These are phyloP conservation scores for Mellilla xanthometata DNA, from an alignment of 2,888 invertebrate species.

Conservation along the genomic window DNA sequence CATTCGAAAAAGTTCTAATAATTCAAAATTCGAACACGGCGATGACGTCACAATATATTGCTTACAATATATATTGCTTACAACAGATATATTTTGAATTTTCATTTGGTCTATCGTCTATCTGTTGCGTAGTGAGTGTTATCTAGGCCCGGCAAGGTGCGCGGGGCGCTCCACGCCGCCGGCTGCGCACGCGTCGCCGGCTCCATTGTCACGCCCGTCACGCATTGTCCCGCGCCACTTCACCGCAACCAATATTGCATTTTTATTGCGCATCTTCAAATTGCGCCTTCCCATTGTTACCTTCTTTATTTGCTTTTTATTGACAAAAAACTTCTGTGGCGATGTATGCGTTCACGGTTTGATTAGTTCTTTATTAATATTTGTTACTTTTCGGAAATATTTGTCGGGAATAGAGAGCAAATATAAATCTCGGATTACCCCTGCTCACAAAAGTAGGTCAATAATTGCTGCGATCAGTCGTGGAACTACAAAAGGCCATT, in stretches of 20 bases:
- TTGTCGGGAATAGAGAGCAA: slow-evolving; percentile 27
- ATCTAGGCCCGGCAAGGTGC: slow-evolving; percentile 53
- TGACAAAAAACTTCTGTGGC: slow-evolving; percentile 63
- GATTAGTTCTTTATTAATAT: slow-evolving; percentile 61
- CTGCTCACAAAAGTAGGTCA: slow-evolving; percentile 20
- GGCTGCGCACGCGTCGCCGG: slow-evolving; percentile 66
- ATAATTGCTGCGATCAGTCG: slow-evolving; percentile 17
- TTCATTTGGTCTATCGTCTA: too few relatives aligned
- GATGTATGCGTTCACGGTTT: slow-evolving; percentile 79
- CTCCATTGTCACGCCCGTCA: slow-evolving; percentile 70
- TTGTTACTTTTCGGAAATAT: slow-evolving; percentile 33
- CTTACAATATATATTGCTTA: too few relatives aligned
- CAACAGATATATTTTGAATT: too few relatives aligned
- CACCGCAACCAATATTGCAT: slow-evolving; percentile 70
- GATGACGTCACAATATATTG: too few relatives aligned
- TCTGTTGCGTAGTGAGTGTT: too few relatives aligned
- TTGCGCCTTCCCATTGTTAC: slow-evolving; percentile 56
- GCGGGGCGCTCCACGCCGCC: slow-evolving; percentile 31
- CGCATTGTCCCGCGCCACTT: slow-evolving; percentile 59
- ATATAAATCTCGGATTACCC: slow-evolving; percentile 38
- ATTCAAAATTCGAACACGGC: too few relatives aligned
- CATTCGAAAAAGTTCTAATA: too few relatives aligned
- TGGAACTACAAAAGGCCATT: slow-evolving; percentile 3
- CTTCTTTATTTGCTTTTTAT: slow-evolving; percentile 72
- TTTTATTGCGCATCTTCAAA: slow-evolving; percentile 80